Base-by-base conservation (phyloP, 2,888 invertebrate species). In the Pristionchus japonicus region DNA sequence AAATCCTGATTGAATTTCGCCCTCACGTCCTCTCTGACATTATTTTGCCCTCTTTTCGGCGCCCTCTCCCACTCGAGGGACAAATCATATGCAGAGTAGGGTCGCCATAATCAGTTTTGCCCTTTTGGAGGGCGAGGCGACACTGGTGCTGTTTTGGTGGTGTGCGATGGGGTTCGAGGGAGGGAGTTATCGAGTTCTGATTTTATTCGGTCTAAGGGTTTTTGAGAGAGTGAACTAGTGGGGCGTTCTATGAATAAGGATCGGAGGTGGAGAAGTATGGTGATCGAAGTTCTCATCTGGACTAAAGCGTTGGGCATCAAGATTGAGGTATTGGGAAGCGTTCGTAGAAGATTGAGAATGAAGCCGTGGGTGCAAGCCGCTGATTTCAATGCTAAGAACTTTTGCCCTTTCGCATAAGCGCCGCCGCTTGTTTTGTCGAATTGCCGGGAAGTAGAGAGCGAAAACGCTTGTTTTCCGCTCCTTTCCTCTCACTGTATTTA, bases 21-120 rank as follows among this genome's bases (percentile, higher is more conserved):
- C 37, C 37, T 0, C 57, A 20, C 7, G 3, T 37, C 20, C 70
- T 37, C 20, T 27, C 27, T 27, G n/a, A n/a, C n/a, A n/a, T 37
- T 34, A 31, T 40, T 70, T 37, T 70, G 20, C 37, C 20, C 70
- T 37, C 11, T 40, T 70, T 23, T 37, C 11, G 34, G 17, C n/a
- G 57, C 57, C 70, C 70, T 20, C 23, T 15, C 37, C 3, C 23
- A 37, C 70, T 40, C 70, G 20, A 20, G 57, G n/a, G n/a, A 9
- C 52, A 57, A 70, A 70, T 70, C 70, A 70, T 57, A 57, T 70
- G 70, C 70, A 70, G 61, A 64, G 37, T 37, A 17, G 37, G 57
- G 70, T n/a, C n/a, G n/a, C 34, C 17, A 37, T 70, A 70, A 70
- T 70, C 70, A 31, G 20, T 70, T 70, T 70, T 70, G 70, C 37